phyloP scores from a whole-genome alignment of 2,113 vertebrate genomes.

The Stigmatopora argus region DNA sequence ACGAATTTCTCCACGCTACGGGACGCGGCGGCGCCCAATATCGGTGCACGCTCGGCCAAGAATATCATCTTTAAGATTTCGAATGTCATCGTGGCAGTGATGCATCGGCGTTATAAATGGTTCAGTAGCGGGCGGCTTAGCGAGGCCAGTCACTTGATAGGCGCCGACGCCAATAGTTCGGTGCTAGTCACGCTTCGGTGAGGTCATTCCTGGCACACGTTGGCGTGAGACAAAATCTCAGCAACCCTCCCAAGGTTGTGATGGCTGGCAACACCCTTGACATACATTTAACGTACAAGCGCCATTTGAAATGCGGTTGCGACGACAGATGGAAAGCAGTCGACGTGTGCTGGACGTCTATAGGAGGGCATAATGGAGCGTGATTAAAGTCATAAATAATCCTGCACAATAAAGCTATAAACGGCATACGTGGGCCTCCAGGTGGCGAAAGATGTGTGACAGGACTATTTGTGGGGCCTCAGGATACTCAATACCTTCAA shows the following conservation, averaged over 20 bases:
- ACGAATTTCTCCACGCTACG: not conserved
- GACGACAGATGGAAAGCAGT: conserved; percentile 7
- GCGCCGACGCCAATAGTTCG: conserved; percentile 51
- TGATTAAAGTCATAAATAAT: conserved; percentile 39
- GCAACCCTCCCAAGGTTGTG: not conserved
- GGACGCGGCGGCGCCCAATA: not conserved
- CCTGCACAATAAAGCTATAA: conserved; percentile 28
- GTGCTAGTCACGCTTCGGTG: conserved; percentile 53
- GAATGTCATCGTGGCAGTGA: conserved; percentile 35
- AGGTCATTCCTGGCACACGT: conserved; percentile 58
- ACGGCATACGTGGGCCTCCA: conserved; percentile 11
- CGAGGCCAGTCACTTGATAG: conserved; percentile 48
- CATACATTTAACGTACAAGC: not conserved
- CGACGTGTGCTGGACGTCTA: not conserved
- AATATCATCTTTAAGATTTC: conserved; percentile 47
- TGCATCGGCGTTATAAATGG: conserved; percentile 57
- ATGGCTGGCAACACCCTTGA: conserved; percentile 5
- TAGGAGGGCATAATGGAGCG: conserved; percentile 16
- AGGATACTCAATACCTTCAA: conserved; percentile 23
- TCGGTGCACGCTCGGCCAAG: not conserved
- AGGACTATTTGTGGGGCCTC: conserved; percentile 50
- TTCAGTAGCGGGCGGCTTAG: conserved; percentile 46
- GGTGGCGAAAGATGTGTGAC: conserved; percentile 33
- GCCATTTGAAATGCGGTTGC: not conserved
- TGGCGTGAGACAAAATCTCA: conserved; percentile 27